These are phyloP conservation scores for Scalopus aquaticus DNA, from an alignment of 2,113 vertebrate species.

Conservation along the genomic window DNA sequence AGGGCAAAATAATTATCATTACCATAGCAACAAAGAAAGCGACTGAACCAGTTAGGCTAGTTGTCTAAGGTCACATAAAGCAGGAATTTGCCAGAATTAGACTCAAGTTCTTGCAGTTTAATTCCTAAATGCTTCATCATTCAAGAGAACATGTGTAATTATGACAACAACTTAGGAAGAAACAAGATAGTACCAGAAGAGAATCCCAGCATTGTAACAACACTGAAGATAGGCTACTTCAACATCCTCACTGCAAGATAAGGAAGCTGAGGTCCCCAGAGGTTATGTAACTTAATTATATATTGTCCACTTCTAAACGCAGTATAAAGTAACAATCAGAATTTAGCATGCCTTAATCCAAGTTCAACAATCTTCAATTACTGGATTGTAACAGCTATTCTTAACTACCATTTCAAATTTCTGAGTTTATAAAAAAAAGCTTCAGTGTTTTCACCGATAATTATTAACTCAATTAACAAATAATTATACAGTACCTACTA, in stretches of 20 bases:
- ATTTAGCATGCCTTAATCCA: not conserved
- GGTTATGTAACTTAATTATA: not conserved
- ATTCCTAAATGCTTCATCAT: not conserved
- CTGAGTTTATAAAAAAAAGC: not conserved
- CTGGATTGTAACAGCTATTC: not conserved
- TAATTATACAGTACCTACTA: not conserved
- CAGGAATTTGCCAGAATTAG: constrained; percentile 35
- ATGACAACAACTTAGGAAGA: constrained; percentile 10
- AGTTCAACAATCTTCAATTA: not conserved
- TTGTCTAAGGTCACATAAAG: constrained; percentile 4
- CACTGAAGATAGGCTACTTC: not conserved
- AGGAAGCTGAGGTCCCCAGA: not conserved
- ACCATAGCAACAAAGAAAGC: constrained; percentile 43
- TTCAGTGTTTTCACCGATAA: constrained; percentile 11
- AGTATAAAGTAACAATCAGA: constrained; percentile 22
- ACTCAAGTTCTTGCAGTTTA: not conserved
- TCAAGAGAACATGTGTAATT: constrained; percentile 4
- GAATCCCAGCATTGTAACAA: not conserved
- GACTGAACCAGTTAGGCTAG: constrained; percentile 11
- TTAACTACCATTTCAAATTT: constrained; percentile 24
- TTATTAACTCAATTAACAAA: not conserved
- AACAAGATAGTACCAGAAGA: not conserved
- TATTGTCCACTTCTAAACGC: not conserved
- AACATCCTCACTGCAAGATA: constrained; percentile 21
- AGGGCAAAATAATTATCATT: constrained; percentile 44